Evolutionary conservation across 2,113 vertebrate species (phyloP), one percentile per base, ranked within the genome.

Genomic region (Himantopus leucocephalus): DNA sequence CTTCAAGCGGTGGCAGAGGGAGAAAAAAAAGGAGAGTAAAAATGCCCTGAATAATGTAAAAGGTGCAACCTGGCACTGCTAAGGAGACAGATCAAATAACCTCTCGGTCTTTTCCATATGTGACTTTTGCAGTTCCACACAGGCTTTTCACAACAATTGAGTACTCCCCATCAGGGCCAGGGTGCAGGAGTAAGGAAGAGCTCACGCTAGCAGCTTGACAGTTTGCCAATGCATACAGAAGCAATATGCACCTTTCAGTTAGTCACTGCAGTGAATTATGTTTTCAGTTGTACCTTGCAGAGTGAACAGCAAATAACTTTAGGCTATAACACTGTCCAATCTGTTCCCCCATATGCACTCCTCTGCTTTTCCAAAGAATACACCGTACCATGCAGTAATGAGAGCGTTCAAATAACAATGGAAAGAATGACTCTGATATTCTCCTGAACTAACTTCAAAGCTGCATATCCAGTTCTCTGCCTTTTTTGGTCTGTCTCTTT

Each of bases 291-390:
- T 91, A 95, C 91, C 73, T 92, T 66, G 50, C 37, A 50, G 66
- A 94, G 19, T 72, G 76, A 96, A 85, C 30, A 95, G 80, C 86
- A 90, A 94, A 94, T 94, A 95, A 96, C 56, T 96, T 94, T 35
- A 78, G 52, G 60, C 70, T 87, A 4, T 95, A 91, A 95, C 87
- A 66, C 89, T 95, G 95, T 94, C 91, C 86, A 91, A 81, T 94
- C 80, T 96, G 85, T 95, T 96, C 91, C 84, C 58, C 74, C 41
- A 47, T 87, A 92, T 63, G 45, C 95, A 83, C 67, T 94, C 45
- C 29, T 58, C n/a, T 78, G 47, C 58, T 95, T 90, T 95, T 95
- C 93, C 95, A 94, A 95, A 96, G 95, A 97, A 97, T 97, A 96
- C 87, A 83, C 74, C 20, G 94, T 97, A 95, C 96, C 45, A 58